Conservation (phyloP, 2,113 vertebrate genomes). For the Mesembrinibis cayennensis region DNA sequence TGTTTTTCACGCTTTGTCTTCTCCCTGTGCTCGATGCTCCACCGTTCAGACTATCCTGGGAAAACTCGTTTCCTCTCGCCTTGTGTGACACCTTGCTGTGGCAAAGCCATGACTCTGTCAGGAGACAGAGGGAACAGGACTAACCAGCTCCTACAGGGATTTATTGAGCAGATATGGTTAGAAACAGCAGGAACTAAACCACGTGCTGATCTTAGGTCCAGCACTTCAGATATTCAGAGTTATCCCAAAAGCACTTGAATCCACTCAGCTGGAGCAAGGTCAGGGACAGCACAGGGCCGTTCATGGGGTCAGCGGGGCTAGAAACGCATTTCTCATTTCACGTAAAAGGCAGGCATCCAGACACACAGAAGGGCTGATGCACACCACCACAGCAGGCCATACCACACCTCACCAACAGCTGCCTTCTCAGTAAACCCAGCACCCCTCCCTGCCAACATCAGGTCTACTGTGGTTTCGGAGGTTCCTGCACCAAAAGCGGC, state of each 20-base stretch:
- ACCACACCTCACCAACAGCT: background rate
- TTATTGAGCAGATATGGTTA: background rate
- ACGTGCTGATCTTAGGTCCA: background rate
- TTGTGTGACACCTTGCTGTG: background rate
- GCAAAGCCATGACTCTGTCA: background rate
- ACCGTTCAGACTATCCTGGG: background rate
- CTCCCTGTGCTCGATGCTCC: background rate
- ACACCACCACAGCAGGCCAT: background rate
- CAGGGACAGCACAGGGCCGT: background rate
- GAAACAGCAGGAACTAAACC: background rate
- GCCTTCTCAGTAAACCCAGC: background rate
- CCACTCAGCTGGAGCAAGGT: background rate
- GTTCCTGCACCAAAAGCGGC: background rate
- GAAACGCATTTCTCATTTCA: background rate
- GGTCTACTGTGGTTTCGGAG: background rate
- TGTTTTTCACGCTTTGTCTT: background rate
- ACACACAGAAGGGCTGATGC: background rate
- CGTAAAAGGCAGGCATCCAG: background rate
- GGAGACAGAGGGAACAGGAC: background rate
- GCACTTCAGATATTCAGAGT: background rate
- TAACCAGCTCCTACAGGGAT: background rate
- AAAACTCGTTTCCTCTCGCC: background rate
- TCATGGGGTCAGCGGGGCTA: background rate
- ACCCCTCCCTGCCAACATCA: background rate
- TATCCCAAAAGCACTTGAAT: background rate